A percentile compares a stretch with the other conserved stretches of the same genome.
These are phyloP conservation scores for Pedionomus torquatus DNA, from an alignment of 2,113 vertebrate species.

Conservation along the genomic window DNA sequence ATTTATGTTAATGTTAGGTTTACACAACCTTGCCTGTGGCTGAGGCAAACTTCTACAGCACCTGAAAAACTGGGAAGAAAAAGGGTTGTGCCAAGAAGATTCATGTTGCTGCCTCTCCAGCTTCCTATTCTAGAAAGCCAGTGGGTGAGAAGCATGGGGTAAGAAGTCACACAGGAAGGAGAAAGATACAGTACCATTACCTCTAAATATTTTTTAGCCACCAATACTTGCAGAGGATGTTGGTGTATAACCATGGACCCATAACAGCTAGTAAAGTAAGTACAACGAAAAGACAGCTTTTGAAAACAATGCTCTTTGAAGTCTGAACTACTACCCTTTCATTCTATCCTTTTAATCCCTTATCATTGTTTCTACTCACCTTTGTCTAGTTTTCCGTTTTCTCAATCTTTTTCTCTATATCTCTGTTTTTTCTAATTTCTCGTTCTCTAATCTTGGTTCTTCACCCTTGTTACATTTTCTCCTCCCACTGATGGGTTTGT, in stretches of 20 bases:
- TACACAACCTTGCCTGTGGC: background rate
- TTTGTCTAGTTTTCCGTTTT: background rate
- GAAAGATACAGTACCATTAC: fast-evolving
- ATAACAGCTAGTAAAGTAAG: background rate
- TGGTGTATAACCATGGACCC: too few relatives aligned
- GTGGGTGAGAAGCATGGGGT: background rate
- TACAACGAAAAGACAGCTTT: background rate
- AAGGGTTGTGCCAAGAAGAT: fast-evolving
- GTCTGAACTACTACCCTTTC: background rate
- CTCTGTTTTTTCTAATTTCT: background rate
- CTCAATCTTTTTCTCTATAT: background rate
- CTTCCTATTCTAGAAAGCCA: background rate
- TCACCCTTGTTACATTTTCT: background rate
- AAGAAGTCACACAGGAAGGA: background rate
- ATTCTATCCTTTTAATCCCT: background rate
- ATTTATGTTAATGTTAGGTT: background rate
- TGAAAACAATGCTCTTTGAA: background rate
- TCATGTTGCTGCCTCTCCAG: background rate
- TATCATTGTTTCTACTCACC: background rate
- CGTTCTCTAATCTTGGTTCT: background rate
- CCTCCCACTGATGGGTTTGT: fast-evolving
- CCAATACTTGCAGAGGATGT: fast-evolving
- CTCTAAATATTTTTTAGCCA: background rate
- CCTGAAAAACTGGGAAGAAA: background rate
- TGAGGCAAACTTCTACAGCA: background rate